Base-by-base conservation (phyloP, 2,888 invertebrate genomes). In the Trissolcus brochymenae region DNA sequence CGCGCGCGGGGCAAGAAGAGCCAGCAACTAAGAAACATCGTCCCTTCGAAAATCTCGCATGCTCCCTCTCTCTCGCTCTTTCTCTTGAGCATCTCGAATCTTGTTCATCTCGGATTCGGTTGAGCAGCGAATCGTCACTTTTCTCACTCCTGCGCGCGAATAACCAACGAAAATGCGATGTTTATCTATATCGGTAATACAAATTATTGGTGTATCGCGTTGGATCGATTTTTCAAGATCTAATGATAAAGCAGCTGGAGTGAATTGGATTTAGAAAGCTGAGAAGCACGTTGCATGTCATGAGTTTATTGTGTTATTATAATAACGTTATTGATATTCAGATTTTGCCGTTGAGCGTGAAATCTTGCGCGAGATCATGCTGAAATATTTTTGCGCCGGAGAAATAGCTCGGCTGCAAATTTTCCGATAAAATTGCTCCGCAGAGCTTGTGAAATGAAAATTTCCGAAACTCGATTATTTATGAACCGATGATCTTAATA, bases 51-150 rank as follows among this genome's bases (percentile, higher is more conserved):
- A 35, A 35, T 35, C n/a, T n/a, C 35, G 35, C 9, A 35, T 35
- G 9, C 11, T 9, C 35, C 9, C 7, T 35, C 35, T 35, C 35
- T 17, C 46, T 56, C 51, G 54, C 50, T 61, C 51, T 17, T 17
- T 6, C 29, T 14, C 19, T 11, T 3, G 43, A 40, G 57, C 43
- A 51, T 46, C 53, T 40, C 68, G 46, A 75, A 68, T 75, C 75
- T 64, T 50, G 67, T 68, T 66, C 29, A 75, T 75, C 74, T 62
- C 25, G 9, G 41, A 57, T 17, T 62, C 40, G 54, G 19, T 25
- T 29, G 57, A 62, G 57, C 68, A 59, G 67, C 74, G 53, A 75
- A 75, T 75, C 66, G 67, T 66, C 74, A 74, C 74, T 74, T 74
- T 56, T 66, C 67, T 51, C 17, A 46, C 29, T 57, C 43, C 51